These are phyloP conservation scores for Laticauda laticaudata DNA, from an alignment of 2,113 vertebrate genomes.

Conservation along the genomic window DNA sequence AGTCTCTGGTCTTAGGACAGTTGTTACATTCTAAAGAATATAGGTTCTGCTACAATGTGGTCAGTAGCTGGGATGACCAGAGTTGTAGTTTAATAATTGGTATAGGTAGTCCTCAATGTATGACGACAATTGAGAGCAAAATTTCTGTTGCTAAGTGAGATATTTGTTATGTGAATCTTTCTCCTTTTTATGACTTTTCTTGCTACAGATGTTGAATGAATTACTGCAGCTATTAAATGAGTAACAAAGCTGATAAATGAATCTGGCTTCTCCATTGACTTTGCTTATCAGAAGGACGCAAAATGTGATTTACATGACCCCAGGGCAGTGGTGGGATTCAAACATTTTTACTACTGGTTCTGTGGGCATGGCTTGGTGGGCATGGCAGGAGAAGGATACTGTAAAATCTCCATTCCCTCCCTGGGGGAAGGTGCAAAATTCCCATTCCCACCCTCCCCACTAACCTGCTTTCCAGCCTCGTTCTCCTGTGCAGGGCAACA, in stretches of 20 bases:
- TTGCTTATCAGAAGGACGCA: background rate
- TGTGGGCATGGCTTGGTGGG: no score
- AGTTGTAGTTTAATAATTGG: background rate
- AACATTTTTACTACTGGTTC: no score
- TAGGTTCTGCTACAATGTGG: background rate
- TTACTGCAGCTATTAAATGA: background rate
- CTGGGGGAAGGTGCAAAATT: no score
- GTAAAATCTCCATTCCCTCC: no score
- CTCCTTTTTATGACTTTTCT: background rate
- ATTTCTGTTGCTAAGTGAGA: background rate
- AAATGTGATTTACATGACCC: background rate
- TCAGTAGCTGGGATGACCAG: background rate
- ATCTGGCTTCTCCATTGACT: background rate
- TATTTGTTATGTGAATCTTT: background rate
- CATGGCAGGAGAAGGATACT: no score
- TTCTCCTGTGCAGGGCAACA: no score
- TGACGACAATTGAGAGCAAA: background rate
- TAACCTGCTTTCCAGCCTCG: no score
- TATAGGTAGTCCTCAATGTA: background rate
- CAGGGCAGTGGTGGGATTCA: no score
- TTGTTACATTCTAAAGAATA: background rate
- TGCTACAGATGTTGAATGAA: background rate
- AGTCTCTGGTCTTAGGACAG: background rate
- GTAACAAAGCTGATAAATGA: background rate
- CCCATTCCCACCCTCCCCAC: no score